Percentiles rank a stretch among this genome's conserved stretches.
Evolutionary conservation across 2,797 vertebrate species (phyloP).

Genomic region (Sebastes diploproa): DNA sequence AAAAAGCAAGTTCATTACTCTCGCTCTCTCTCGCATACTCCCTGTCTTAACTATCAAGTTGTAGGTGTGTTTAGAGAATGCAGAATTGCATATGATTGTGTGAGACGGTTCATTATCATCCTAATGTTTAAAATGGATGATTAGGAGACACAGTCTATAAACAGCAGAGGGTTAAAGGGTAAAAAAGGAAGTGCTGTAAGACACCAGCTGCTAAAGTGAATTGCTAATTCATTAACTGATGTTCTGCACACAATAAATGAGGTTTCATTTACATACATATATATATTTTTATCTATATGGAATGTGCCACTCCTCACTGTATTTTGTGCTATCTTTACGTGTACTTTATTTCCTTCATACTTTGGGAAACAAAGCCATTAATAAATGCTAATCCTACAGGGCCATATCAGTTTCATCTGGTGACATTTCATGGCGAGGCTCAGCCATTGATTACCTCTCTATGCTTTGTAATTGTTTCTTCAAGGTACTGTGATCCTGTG

Average conservation of each 20-base stretch:
- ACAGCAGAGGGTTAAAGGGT: slow-evolving; percentile 28
- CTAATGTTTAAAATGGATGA: slow-evolving; percentile 29
- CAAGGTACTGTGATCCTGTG: slow-evolving; percentile 68
- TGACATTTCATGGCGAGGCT: slow-evolving; percentile 73
- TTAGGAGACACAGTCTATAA: not conserved
- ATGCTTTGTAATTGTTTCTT: slow-evolving; percentile 80
- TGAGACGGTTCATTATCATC: not conserved
- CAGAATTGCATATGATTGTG: slow-evolving; percentile 7
- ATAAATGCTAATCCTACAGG: slow-evolving; percentile 55
- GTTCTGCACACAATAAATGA: not conserved
- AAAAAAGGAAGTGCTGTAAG: not conserved
- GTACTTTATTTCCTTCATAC: slow-evolving; percentile 39
- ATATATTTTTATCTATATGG: not conserved
- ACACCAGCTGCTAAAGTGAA: slow-evolving; percentile 13
- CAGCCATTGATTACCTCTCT: slow-evolving; percentile 78
- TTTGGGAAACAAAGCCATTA: slow-evolving; percentile 43
- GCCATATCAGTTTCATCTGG: slow-evolving; percentile 69
- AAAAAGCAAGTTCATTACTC: slow-evolving; percentile 21
- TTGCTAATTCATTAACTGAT: slow-evolving; percentile 12
- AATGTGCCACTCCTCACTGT: not conserved
- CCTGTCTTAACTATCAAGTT: not conserved
- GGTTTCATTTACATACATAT: slow-evolving; percentile 5
- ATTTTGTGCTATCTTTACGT: slow-evolving; percentile 20
- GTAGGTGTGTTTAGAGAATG: slow-evolving; percentile 31
- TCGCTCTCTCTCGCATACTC: not conserved